These are phyloP conservation scores for Idris sp. DNA, from an alignment of 1,140 invertebrate genomes.

Conservation along the genomic window DNA sequence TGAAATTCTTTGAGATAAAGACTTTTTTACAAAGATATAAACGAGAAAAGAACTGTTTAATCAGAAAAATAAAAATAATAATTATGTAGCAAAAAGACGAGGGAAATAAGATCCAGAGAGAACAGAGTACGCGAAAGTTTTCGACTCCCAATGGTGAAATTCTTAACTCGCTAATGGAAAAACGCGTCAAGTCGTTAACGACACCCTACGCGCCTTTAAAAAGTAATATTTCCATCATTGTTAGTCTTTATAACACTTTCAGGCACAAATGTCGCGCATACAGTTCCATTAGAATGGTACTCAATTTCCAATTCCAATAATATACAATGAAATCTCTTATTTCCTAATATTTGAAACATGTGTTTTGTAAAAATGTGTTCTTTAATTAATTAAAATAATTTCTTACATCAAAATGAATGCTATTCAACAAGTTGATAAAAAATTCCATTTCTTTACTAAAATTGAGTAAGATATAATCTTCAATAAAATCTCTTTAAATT, in stretches of 20 bases:
- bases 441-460: too few relatives aligned
- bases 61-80: conserved; percentile 36
- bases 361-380: too few relatives aligned
- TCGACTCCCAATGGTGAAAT: conserved; percentile 60
- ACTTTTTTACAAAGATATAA: too few relatives aligned
- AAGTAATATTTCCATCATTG: conserved; percentile 77
- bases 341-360: conserved; percentile 40
- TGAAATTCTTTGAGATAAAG: too few relatives aligned
- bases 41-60: too few relatives aligned
- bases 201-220: conserved; percentile 73
- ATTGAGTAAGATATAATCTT: too few relatives aligned
- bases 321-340: conserved; percentile 19
- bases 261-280: conserved; percentile 56
- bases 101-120: conserved; percentile 25
- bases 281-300: conserved; percentile 45
- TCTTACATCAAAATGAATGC: too few relatives aligned
- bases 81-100: conserved; percentile 39
- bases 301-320: conserved; percentile 18
- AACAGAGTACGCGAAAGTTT: conserved; percentile 48
- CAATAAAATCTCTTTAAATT: too few relatives aligned
- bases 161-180: conserved; percentile 60
- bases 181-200: conserved; percentile 69
- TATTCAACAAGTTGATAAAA: too few relatives aligned
- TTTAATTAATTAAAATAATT: too few relatives aligned
- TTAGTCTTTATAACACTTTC: conserved; percentile 70